Percentiles rank a stretch among this genome's conserved stretches.
phyloP scores from a whole-genome alignment of 2,113 vertebrate species.

The Heterotilapia buettikoferi region DNA sequence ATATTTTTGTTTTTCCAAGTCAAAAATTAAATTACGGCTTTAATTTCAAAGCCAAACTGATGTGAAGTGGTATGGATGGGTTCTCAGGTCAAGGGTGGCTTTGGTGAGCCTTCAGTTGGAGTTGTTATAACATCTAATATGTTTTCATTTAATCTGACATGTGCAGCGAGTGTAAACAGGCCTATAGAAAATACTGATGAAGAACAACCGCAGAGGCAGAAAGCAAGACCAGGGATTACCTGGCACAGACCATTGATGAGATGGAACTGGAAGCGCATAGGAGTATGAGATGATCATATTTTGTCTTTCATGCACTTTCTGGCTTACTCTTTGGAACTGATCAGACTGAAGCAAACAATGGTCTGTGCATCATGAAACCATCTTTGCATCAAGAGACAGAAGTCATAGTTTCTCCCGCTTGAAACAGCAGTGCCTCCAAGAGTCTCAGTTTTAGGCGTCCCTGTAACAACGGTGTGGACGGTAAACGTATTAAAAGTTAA shows the following conservation, averaged over 20 bases:
- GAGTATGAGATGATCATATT: not conserved
- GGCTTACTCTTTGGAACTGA: fast-evolving
- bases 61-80: not conserved
- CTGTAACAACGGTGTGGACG: not conserved
- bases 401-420: not conserved
- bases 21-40: fast-evolving
- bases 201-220: not conserved
- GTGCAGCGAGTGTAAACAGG: fast-evolving
- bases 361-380: not conserved
- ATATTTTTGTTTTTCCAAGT: not conserved
- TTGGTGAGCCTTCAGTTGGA: not conserved
- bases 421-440: not conserved
- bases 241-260: not conserved
- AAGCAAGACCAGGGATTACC: not conserved
- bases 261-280: not conserved
- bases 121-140: not conserved
- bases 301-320: not conserved
- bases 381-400: not conserved
- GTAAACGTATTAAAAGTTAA: not conserved
- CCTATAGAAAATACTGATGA: not conserved
- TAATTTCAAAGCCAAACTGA: not conserved
- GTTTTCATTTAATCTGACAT: not conserved
- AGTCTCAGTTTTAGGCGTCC: not conserved
- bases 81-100: not conserved
- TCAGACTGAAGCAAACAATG: not conserved